phyloP scores from a whole-genome alignment of 2,113 vertebrate species.

The Toxotes chatareus region DNA sequence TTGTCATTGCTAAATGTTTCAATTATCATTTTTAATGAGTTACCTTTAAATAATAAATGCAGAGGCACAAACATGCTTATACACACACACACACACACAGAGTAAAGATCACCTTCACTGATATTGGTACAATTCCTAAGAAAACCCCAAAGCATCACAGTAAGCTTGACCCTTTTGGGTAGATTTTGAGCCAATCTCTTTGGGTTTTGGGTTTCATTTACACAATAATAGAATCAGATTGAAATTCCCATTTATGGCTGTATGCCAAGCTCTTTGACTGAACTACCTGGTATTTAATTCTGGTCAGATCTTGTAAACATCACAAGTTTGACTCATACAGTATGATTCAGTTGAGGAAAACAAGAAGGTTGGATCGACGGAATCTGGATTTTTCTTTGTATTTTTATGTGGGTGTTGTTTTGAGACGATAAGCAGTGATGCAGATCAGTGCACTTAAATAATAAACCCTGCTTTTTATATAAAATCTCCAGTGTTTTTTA shows the following conservation, averaged over 20 bases:
- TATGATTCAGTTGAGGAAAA: neutral
- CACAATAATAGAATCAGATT: neutral
- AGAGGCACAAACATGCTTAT: neutral
- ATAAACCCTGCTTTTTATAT: neutral
- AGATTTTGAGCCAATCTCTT: neutral
- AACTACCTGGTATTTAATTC: neutral
- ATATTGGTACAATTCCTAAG: neutral
- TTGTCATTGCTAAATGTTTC: too few relatives aligned
- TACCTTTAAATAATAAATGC: too few relatives aligned
- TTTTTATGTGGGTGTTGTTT: neutral
- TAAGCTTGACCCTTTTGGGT: neutral
- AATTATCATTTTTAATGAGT: too few relatives aligned
- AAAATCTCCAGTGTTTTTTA: neutral
- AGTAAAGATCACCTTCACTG: neutral
- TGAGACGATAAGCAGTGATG: neutral
- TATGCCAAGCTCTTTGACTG: neutral
- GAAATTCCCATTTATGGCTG: neutral
- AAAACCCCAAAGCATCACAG: neutral
- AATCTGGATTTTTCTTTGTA: neutral
- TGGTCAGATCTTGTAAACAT: neutral
- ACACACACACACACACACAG: too few relatives aligned
- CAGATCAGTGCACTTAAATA: neutral
- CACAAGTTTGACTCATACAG: neutral
- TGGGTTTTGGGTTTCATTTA: neutral
- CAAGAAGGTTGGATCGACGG: neutral